Evolutionary conservation across 2,113 vertebrate genomes (phyloP).

Genomic region (Argyrosomus japonicus): DNA sequence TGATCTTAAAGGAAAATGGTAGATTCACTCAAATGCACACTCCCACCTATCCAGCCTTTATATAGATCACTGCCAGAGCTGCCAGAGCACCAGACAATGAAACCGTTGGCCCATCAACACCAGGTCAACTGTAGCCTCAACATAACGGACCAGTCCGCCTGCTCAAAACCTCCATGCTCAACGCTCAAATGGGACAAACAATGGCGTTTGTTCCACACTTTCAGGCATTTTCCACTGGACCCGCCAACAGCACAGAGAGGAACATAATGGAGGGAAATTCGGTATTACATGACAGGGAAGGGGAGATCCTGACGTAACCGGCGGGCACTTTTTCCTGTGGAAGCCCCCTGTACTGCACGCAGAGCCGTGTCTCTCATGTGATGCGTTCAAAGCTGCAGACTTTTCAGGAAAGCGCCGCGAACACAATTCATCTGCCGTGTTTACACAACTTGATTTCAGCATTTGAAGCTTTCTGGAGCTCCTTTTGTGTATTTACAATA

Average conservation of each 20-base stretch:
- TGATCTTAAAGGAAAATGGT: conserved; percentile 18
- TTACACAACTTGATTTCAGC: neutral
- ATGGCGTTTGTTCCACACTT: conserved; percentile 74
- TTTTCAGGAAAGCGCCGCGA: conserved; percentile 39
- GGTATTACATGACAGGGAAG: conserved; percentile 66
- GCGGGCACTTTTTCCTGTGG: conserved; percentile 54
- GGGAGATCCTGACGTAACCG: conserved; percentile 64
- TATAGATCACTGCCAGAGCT: neutral
- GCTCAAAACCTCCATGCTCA: conserved; percentile 32
- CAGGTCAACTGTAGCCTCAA: conserved; percentile 34
- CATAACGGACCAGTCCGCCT: conserved; percentile 17
- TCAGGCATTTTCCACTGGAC: conserved; percentile 76
- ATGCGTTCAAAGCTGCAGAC: conserved; percentile 44
- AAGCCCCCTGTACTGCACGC: conserved; percentile 34
- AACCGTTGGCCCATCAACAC: conserved; percentile 16
- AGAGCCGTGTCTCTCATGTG: conserved; percentile 14
- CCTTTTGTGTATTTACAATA: neutral
- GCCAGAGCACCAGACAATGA: conserved; percentile 25
- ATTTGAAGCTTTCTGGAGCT: neutral
- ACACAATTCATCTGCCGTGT: neutral
- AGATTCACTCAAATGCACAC: neutral
- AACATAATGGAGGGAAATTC: conserved; percentile 79
- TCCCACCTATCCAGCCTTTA: neutral
- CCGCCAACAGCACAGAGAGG: conserved; percentile 40
- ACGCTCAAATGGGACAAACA: conserved; percentile 56